Evolutionary conservation across 2,888 invertebrate genomes (phyloP), one percentile per base, ranked within the genome.

Genomic region (Apodemia duryi): DNA sequence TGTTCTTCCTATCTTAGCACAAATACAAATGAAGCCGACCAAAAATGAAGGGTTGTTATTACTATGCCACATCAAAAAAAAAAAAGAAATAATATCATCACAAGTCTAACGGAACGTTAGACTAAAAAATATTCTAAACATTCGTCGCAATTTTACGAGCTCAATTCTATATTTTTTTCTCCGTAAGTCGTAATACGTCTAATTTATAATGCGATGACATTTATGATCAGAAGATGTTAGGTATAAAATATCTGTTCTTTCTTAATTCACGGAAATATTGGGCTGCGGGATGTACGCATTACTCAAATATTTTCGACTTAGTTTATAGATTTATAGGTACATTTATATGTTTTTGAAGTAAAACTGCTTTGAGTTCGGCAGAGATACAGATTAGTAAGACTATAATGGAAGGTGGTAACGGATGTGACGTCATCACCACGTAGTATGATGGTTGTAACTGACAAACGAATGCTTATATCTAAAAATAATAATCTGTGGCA

Each of bases 181-280:
- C 13, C 28, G 28, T 29, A 54, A 32, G 54, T 54, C 54, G 54
- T 54, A 54, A 54, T 10, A 54, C 11, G 29, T 28, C 28, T 54
- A 29, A 54, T 54, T 54, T 54, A 54, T 54, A 54, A 29, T 54
- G 29, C 54, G 29, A 54, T 54, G 54, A 54, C 54, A 54, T 54
- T 54, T 54, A 54, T 54, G 29, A 54, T 62, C 61, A 41, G 41
- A 41, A 41, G 41, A 41, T 43, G 43, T 43, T 28, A 62, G 43
- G 28, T 10, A 28, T 43, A 62, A 62, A n/a, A 28, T 43, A 41
- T 41, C n/a, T 29, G 21, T 46, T 61, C 41, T n/a, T 49, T 62
- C 49, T 46, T 28, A 62, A 62, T 64, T 61, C 64, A 61, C 61
- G 61, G 64, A 64, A 64, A 64, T 32, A 61, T 64, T 61, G 38